A percentile compares a stretch with the other conserved stretches of the same genome.
These are phyloP conservation scores for Drosophila buzzatii DNA, from an alignment of 2,888 invertebrate genomes.

Conservation along the genomic window DNA sequence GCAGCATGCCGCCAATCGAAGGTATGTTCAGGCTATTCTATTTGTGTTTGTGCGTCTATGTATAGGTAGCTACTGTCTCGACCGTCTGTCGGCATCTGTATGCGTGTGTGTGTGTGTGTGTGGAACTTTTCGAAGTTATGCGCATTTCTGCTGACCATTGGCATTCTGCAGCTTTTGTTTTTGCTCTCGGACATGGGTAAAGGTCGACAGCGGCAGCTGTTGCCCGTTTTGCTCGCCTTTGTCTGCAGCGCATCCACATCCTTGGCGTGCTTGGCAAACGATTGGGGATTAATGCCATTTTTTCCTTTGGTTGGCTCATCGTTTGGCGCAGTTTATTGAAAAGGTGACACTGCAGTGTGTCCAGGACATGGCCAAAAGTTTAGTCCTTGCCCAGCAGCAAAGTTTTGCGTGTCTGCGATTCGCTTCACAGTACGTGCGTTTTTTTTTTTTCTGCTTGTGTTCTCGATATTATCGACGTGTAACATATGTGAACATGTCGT, in stretches of 20 bases:
- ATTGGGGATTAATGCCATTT: constrained; percentile 73
- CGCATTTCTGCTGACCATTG: constrained; percentile 81
- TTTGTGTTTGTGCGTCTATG: constrained; percentile 11
- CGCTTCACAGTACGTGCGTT: constrained; percentile 13
- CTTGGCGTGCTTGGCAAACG: constrained; percentile 60
- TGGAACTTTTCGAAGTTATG: constrained; percentile 76
- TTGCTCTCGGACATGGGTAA: constrained; percentile 59
- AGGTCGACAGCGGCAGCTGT: constrained; percentile 72
- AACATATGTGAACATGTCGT: constrained; percentile 79
- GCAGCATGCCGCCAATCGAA: constrained; percentile 31
- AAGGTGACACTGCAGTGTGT: constrained; percentile 74
- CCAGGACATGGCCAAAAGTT: constrained; percentile 68
- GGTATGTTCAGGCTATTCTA: constrained; percentile 32
- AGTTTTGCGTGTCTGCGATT: constrained; percentile 46
- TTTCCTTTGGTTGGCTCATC: constrained; percentile 40
- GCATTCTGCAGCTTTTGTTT: constrained; percentile 80
- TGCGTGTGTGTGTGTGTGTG: constrained; percentile 49
- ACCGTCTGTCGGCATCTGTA: constrained; percentile 58
- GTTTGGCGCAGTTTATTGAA: constrained; percentile 77
- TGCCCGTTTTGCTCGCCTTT: constrained; percentile 56
- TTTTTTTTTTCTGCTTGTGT: constrained; percentile 16
- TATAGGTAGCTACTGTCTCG: constrained; percentile 54
- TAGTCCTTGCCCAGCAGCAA: constrained; percentile 52
- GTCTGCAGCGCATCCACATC: constrained; percentile 59
- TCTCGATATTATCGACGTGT: constrained; percentile 75